Evolutionary conservation across 2,113 vertebrate species (phyloP), one percentile per base, ranked within the genome.

Genomic region (Hippocampus mohnikei): DNA sequence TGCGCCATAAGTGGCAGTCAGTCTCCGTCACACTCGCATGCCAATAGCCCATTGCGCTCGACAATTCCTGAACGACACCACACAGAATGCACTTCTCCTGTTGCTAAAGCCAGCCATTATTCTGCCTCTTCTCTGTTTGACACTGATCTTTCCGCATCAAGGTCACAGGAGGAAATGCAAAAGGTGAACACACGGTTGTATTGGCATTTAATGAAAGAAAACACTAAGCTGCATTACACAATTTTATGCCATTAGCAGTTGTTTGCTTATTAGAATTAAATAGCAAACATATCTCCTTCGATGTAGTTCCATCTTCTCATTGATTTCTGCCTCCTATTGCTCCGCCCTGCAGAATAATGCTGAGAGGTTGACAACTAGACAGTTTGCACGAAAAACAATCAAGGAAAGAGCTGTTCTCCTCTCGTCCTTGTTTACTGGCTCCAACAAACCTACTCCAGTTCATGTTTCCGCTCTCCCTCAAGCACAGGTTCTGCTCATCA

Each of bases 341-440:
- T 91, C 77, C 76, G 79, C 37, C 58, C 74, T 41, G 65, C 92
- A 97, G 96, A 95, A 88, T 81, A 94, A 92, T 88, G 88, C 85
- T 61, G 91, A 93, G 87, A 90, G 77, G 66, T 64, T 91, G 86
- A 90, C 94, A 20, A 83, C 93, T 84, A 93, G 92, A 87, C 94
- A 94, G 33, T 96, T 96, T 87, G 92, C 93, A 85, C 92, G 89
- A 90, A 95, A 92, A 91, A 97, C 93, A 74, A 95, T 98, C 86
- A 96, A 94, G 79, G 95, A 98, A 76, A 93, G 95, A 69, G 96
- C 95, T 0, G 91, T 88, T 74, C 94, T 95, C 74, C 94, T 98
- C 48, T 94, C 92, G 68, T 93, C 93, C 81, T 92, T 97, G 92
- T 98, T 98, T 69, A 69, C 88, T 80, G 93, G 91, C 67, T 89